Percentiles rank a stretch among this genome's conserved stretches.
phyloP scores from a whole-genome alignment of 1,140 invertebrate genomes.

The Antheraea pernyi region DNA sequence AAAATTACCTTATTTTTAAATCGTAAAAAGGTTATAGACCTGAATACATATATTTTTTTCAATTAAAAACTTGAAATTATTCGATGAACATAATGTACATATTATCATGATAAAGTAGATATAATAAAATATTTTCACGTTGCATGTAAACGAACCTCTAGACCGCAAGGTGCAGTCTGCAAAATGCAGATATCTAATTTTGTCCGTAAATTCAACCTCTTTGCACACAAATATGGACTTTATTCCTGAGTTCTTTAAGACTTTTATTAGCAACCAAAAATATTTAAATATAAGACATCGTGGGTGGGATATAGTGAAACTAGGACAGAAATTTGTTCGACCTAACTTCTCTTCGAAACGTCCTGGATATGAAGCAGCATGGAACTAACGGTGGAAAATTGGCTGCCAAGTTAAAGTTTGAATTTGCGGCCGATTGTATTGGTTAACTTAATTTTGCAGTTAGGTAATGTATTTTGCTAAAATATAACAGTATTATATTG shows the following conservation, averaged over 20 bases:
- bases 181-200: conserved; percentile 23
- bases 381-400: conserved; percentile 17
- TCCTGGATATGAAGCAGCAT: conserved; percentile 24
- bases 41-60: too few species aligned
- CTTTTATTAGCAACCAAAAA: background rate
- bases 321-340: conserved; percentile 26
- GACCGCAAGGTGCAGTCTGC: conserved; percentile 13
- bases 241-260: conserved; percentile 14
- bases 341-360: conserved; percentile 24
- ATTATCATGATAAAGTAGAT: too few species aligned
- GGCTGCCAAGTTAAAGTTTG: background rate
- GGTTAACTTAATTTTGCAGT: background rate
- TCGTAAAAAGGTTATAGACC: too few species aligned
- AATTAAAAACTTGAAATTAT: too few species aligned
- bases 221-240: conserved; percentile 18
- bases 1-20: too few species aligned
- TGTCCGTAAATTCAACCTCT: conserved; percentile 1
- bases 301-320: conserved; percentile 29
- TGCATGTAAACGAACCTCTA: conserved; percentile 7
- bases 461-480: background rate
- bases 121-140: too few species aligned
- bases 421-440: background rate
- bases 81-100: too few species aligned
- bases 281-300: conserved; percentile 15
- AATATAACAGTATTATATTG: too few species aligned